Conservation (phyloP, 2,797 vertebrate species). For the Neosilurus hyrtlii region DNA sequence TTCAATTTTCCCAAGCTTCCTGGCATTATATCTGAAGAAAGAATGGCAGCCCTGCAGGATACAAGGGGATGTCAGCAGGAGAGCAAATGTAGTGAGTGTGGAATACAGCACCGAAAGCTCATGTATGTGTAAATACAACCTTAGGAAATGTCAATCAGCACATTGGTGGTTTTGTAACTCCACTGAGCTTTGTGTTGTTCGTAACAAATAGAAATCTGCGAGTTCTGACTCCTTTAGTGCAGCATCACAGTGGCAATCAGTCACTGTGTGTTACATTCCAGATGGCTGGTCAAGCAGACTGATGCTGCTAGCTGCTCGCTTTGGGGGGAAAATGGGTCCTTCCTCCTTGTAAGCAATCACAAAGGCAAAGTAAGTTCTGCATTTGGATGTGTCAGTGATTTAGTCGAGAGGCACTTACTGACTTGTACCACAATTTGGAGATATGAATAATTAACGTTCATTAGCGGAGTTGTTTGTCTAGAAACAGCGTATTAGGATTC, state of each 20-base stretch:
- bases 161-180: slow-evolving; percentile 61
- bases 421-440: slow-evolving; percentile 39
- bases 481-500: slow-evolving; percentile 33
- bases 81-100: slow-evolving; percentile 51
- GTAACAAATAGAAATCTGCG: slow-evolving; percentile 66
- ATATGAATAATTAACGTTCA: slow-evolving; percentile 43
- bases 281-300: slow-evolving; percentile 74
- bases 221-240: slow-evolving; percentile 64
- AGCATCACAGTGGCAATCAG: slow-evolving; percentile 68
- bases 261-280: slow-evolving; percentile 74
- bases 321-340: slow-evolving; percentile 23
- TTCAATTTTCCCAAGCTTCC: slow-evolving; percentile 15
- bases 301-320: slow-evolving; percentile 54
- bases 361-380: slow-evolving; percentile 35
- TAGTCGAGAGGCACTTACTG: slow-evolving; percentile 32
- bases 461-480: slow-evolving; percentile 32
- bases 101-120: slow-evolving; percentile 23
- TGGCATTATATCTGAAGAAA: slow-evolving; percentile 3
- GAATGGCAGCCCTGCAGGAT: slow-evolving; percentile 24
- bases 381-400: slow-evolving; percentile 32
- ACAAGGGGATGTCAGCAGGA: slow-evolving; percentile 38
- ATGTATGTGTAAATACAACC: slow-evolving; percentile 56
- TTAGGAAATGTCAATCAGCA: slow-evolving; percentile 71
- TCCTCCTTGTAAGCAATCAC: slow-evolving; percentile 31
- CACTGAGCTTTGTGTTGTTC: slow-evolving; percentile 59